phyloP scores from a whole-genome alignment of 2,113 vertebrate species.

The Connochaetes taurinus region DNA sequence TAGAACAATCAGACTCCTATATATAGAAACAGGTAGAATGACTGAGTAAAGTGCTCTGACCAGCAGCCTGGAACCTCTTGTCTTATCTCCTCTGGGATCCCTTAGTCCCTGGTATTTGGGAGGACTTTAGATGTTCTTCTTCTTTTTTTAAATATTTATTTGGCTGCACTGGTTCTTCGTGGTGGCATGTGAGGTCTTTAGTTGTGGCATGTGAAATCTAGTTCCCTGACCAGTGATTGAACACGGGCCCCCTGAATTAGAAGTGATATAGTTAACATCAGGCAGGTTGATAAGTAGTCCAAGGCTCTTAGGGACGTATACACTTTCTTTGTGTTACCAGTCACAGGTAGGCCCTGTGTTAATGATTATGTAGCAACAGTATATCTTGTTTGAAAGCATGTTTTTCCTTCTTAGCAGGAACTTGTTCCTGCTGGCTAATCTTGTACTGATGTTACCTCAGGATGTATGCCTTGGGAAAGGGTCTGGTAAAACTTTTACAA shows the following conservation, averaged over 20 bases:
- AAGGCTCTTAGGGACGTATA: neutral
- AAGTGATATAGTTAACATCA: neutral
- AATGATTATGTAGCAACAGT: neutral
- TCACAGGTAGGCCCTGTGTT: neutral
- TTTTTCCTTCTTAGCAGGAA: neutral
- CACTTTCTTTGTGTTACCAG: neutral
- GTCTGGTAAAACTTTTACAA: neutral
- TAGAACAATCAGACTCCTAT: neutral
- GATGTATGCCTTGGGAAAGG: neutral
- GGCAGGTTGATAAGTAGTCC: neutral
- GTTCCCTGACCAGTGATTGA: neutral
- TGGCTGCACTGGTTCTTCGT: neutral
- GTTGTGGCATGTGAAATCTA: neutral
- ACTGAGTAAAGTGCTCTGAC: neutral
- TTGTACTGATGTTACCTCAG: neutral
- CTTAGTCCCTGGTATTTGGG: neutral
- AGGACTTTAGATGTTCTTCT: neutral
- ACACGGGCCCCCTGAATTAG: neutral
- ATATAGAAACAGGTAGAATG: neutral
- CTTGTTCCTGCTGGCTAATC: neutral
- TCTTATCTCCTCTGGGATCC: neutral
- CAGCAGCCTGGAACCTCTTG: neutral
- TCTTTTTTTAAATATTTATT: neutral
- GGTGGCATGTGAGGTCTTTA: neutral
- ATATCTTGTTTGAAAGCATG: neutral